phyloP scores from a whole-genome alignment of 2,797 vertebrate genomes.

The Pseudomugil tenellus region DNA sequence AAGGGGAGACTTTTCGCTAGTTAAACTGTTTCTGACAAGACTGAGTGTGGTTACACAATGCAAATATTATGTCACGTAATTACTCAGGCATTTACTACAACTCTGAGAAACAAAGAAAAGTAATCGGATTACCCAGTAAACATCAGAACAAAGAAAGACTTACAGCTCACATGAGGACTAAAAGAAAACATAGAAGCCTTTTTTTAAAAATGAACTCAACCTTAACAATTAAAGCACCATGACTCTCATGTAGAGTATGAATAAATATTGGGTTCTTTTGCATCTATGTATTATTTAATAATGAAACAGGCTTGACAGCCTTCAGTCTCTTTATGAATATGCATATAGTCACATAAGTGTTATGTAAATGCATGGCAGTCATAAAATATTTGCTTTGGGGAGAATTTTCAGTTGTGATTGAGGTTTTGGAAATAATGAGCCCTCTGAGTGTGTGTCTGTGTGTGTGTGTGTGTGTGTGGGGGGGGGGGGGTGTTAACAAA shows the following conservation, averaged over 20 bases:
- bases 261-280: neutral
- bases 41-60: neutral
- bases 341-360: neutral
- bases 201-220: neutral
- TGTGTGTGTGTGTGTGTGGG: too few species aligned
- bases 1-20: neutral
- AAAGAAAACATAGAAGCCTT: neutral
- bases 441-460: neutral
- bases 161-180: neutral
- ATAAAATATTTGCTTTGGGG: neutral
- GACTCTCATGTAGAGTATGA: too few species aligned
- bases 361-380: neutral
- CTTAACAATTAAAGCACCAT: neutral
- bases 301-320: neutral
- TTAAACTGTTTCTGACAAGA: neutral
- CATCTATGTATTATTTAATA: neutral
- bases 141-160: constrained; percentile 17
- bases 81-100: constrained; percentile 22
- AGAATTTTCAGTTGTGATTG: neutral
- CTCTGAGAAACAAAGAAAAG: constrained; percentile 5
- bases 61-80: constrained; percentile 25
- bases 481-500: neutral
- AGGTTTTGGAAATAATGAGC: neutral
- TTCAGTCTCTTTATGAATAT: neutral
- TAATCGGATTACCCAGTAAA: constrained; percentile 45